These are phyloP conservation scores for Ctenoplectra terminalis DNA, from an alignment of 1,140 invertebrate species.

Conservation along the genomic window DNA sequence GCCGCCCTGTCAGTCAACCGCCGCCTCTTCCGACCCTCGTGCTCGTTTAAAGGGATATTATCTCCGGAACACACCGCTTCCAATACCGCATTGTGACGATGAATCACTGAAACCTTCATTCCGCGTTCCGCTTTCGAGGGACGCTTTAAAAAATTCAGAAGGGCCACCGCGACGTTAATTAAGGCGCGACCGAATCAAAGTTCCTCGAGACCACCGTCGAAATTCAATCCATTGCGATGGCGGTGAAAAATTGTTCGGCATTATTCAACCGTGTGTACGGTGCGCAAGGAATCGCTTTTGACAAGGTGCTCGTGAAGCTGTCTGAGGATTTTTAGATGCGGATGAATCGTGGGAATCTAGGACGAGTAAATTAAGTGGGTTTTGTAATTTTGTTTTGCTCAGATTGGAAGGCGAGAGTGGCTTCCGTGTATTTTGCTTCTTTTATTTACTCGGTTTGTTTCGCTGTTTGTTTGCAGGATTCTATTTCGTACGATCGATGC, in stretches of 20 bases:
- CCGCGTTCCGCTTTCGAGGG: neutral
- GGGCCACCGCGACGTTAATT: slow-evolving; percentile 58
- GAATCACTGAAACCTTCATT: slow-evolving; percentile 68
- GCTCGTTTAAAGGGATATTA: slow-evolving; percentile 66
- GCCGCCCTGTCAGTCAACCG: slow-evolving; percentile 52
- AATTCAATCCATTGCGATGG: slow-evolving; percentile 24
- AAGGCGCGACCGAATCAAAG: slow-evolving; percentile 44
- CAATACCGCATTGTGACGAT: slow-evolving; percentile 61
- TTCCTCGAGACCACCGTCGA: neutral
- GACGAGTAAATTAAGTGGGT: neutral
- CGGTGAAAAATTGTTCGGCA: slow-evolving; percentile 12
- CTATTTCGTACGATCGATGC: slow-evolving; percentile 12
- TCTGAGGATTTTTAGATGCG: neutral
- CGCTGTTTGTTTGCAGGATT: slow-evolving; percentile 15
- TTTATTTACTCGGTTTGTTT: neutral
- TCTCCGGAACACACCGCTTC: slow-evolving; percentile 53
- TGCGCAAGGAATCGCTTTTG: neutral
- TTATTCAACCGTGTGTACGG: neutral
- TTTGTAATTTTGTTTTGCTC: slow-evolving; percentile 17
- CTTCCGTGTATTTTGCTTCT: neutral
- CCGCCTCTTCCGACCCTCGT: slow-evolving; percentile 27
- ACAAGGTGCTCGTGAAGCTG: neutral
- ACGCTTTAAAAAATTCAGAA: slow-evolving; percentile 48
- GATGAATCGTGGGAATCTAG: neutral
- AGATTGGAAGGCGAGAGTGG: neutral